Evolutionary conservation across 1,140 invertebrate genomes (phyloP).

Genomic region (Heliothis subflexa): DNA sequence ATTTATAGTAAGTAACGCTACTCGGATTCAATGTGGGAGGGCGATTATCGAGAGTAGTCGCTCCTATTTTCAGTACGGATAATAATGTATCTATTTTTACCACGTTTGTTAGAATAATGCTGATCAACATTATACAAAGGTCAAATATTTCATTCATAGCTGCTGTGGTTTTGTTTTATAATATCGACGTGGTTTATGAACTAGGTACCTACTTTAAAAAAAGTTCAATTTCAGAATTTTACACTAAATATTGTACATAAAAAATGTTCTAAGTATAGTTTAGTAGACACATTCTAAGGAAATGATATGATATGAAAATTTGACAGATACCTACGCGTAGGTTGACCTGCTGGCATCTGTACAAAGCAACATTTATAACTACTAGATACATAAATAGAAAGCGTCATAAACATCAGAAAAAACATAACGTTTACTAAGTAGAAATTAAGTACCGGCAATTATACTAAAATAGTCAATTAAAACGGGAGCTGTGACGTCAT

Average conservation of each 20-base stretch:
- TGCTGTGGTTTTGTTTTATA: not conserved
- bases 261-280: too few relatives aligned
- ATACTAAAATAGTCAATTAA: slow-evolving; percentile 15
- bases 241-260: too few relatives aligned
- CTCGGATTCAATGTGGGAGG: slow-evolving; percentile 68
- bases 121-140: slow-evolving; percentile 45
- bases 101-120: slow-evolving; percentile 49
- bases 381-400: too few relatives aligned
- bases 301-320: too few relatives aligned
- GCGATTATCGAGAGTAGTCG: slow-evolving; percentile 68
- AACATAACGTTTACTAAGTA: not conserved
- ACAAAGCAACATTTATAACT: too few relatives aligned
- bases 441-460: slow-evolving; percentile 22
- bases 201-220: too few relatives aligned
- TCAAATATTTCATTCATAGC: slow-evolving; percentile 51
- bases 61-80: slow-evolving; percentile 72
- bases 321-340: too few relatives aligned
- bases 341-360: too few relatives aligned
- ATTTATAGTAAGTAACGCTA: slow-evolving; percentile 73
- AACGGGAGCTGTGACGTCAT: not conserved
- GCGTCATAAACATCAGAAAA: slow-evolving; percentile 7
- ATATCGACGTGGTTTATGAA: slow-evolving; percentile 9
- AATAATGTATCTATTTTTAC: slow-evolving; percentile 74
- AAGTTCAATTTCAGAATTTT: too few relatives aligned
- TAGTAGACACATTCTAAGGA: too few relatives aligned